These are phyloP conservation scores for Mesoligia furuncula DNA, from an alignment of 2,888 invertebrate species.

Conservation along the genomic window DNA sequence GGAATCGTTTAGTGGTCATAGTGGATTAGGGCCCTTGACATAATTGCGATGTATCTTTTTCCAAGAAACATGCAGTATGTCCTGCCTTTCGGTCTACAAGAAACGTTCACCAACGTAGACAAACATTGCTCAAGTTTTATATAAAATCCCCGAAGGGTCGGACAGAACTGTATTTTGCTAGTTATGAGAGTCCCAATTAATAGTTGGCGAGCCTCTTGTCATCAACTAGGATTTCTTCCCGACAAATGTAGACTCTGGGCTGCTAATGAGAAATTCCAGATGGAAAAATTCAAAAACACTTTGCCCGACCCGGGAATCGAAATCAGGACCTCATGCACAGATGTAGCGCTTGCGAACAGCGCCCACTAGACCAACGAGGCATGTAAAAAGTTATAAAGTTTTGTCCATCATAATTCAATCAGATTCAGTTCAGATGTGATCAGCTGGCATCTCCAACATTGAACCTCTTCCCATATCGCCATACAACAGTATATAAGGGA, in stretches of 20 bases:
- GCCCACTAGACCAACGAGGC: neutral
- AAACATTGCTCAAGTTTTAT: neutral
- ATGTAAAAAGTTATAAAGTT: neutral
- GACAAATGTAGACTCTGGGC: neutral
- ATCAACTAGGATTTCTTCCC: no score
- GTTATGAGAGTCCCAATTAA: neutral
- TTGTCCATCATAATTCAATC: conserved; percentile 3
- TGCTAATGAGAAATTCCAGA: neutral
- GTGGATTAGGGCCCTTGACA: no score
- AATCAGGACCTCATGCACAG: neutral
- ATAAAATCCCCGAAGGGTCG: neutral
- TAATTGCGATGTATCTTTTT: no score
- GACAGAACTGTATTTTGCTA: neutral
- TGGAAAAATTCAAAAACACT: neutral
- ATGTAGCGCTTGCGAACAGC: neutral
- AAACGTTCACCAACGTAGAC: neutral
- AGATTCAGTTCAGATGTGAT: conserved; percentile 7
- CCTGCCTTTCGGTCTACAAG: neutral
- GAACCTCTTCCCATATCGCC: conserved; percentile 9
- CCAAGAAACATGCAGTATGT: neutral
- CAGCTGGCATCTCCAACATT: conserved; percentile 9
- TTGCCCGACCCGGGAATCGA: neutral
- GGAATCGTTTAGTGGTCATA: no score
- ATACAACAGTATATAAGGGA: conserved; percentile 16
- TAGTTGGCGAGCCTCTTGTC: no score